phyloP scores from a whole-genome alignment of 2,888 invertebrate genomes.

The Quadroppia sp. region DNA sequence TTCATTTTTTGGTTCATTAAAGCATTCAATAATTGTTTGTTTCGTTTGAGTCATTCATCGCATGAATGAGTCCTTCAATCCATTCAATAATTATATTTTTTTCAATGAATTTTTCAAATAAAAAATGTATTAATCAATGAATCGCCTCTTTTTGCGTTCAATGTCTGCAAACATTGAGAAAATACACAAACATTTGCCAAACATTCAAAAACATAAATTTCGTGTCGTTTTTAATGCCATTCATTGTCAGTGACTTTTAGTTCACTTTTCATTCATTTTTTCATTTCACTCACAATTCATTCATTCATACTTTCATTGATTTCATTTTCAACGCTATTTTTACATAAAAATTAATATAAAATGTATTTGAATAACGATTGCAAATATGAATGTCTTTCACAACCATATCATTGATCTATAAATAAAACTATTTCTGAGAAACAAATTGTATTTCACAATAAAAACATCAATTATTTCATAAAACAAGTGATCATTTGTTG shows the following conservation, averaged over 20 bases:
- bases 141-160: background rate
- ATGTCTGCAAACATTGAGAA: background rate
- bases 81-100: background rate
- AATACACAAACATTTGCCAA: background rate
- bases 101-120: no score
- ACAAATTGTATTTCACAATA: no score
- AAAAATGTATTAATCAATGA: no score
- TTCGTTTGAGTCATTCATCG: background rate
- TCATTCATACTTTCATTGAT: no score
- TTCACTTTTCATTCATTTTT: background rate
- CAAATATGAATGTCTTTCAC: no score
- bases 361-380: no score
- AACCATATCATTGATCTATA: no score
- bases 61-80: background rate
- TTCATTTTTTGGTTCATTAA: background rate
- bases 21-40: background rate
- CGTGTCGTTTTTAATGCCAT: background rate
- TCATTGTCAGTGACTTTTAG: background rate
- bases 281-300: background rate
- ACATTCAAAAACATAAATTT: conserved; percentile 16
- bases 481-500: no score
- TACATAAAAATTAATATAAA: no score
- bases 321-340: no score
- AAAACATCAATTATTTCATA: no score
- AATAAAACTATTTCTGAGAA: no score